Evolutionary conservation across 2,888 invertebrate genomes (phyloP).

Genomic region (Nineta flava): DNA sequence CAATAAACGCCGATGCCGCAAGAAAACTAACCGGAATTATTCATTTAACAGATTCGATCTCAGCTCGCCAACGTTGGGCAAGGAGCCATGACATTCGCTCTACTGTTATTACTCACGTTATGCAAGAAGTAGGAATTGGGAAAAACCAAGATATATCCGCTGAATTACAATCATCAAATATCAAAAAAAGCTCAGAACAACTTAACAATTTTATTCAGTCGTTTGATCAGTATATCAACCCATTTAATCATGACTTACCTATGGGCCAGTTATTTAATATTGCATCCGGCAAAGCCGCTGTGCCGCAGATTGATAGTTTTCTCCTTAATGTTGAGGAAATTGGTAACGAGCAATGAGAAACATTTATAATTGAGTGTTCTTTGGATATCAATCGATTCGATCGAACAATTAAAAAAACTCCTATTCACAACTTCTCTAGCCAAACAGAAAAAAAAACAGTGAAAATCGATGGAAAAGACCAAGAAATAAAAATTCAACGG

Average conservation of each 20-base stretch:
- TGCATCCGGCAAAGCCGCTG: neutral
- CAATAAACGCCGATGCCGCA: too few relatives aligned
- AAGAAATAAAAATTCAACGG: slow-evolving; percentile 10
- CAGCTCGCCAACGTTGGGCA: neutral
- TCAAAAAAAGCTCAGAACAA: neutral
- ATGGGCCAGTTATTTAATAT: neutral
- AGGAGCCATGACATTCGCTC: neutral
- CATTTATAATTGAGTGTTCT: neutral
- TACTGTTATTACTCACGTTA: neutral
- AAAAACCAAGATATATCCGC: neutral
- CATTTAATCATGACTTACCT: neutral
- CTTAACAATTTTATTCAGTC: neutral
- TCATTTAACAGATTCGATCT: too few relatives aligned
- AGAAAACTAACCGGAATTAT: too few relatives aligned
- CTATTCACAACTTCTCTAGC: too few relatives aligned
- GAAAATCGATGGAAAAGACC: neutral
- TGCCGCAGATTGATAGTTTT: slow-evolving; percentile 3
- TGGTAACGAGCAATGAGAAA: neutral
- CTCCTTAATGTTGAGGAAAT: slow-evolving; percentile 8
- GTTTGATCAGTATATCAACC: neutral
- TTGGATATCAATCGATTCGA: neutral
- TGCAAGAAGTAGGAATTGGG: neutral
- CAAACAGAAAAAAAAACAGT: too few relatives aligned
- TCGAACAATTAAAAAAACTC: neutral
- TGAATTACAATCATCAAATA: neutral